Conservation (phyloP, 2,797 vertebrate species). For the Poeciliopsis presidionis region DNA sequence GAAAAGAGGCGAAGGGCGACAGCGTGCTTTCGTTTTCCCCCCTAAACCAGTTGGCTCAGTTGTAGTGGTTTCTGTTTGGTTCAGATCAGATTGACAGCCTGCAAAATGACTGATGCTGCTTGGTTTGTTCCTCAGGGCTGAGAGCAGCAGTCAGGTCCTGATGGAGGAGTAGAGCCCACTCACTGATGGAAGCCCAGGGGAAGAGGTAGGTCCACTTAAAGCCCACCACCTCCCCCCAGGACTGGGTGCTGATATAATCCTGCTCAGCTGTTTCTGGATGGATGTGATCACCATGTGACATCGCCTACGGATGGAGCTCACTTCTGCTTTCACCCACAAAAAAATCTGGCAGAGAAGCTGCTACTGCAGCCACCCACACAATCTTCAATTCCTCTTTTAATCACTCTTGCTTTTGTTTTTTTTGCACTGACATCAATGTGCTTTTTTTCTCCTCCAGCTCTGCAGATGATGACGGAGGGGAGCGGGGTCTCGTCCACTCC, state of each 20-base stretch:
- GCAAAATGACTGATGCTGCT: neutral
- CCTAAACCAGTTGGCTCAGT: neutral
- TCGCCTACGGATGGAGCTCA: conserved; percentile 30
- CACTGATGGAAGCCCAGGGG: conserved; percentile 66
- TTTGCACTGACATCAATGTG: neutral
- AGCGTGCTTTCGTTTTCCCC: conserved; percentile 9
- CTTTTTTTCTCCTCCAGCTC: conserved; percentile 61
- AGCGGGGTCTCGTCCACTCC: conserved; percentile 88
- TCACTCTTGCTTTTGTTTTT: neutral
- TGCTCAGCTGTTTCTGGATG: conserved; percentile 11
- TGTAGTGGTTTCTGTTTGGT: neutral
- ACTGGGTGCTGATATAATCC: conserved; percentile 16
- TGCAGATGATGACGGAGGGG: conserved; percentile 83
- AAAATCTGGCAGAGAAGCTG: conserved; percentile 33
- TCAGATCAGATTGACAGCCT: neutral
- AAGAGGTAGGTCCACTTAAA: conserved; percentile 56
- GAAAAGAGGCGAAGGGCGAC: neutral
- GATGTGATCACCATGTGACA: conserved; percentile 65
- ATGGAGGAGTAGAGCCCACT: conserved; percentile 39
- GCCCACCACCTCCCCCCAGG: neutral
- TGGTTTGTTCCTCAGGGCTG: conserved; percentile 6
- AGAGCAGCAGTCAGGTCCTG: conserved; percentile 15
- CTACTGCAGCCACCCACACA: conserved; percentile 15
- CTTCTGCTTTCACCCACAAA: conserved; percentile 57
- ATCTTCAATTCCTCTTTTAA: neutral